Evolutionary conservation across 2,113 vertebrate genomes (phyloP), one percentile per base, ranked within the genome.

Genomic region (Neopipo cinnamomea): DNA sequence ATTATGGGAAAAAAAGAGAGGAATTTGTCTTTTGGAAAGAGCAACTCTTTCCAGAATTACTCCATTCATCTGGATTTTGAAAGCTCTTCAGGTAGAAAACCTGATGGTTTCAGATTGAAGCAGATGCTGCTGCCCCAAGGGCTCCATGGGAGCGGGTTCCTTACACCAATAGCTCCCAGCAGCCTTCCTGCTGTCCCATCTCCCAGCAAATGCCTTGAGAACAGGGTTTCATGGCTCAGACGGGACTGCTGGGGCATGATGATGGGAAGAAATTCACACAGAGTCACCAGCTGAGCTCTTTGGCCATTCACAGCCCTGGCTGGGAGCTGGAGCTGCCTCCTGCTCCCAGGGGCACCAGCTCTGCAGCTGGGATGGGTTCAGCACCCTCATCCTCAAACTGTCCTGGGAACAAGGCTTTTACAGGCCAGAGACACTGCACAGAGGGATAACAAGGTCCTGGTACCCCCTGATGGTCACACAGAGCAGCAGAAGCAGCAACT

Each of bases 301-400:
- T 3, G 4, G 44, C 33, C 35, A 41, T 5, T 8, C 3, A 14
- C 46, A 46, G 14, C 41, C 58, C 33, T 28, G 63, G 52, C 39
- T 63, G 55, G 53, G 53, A 63, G 41, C 78, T 55, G 73, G 49
- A 73, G 53, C 68, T 90, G 68, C 72, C 62, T 77, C 53, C 44
- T 23, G 30, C 59, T 28, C 41, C 28, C 7, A 6, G 58, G 30
- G 25, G 6, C 12, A 41, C n/a, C 3, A 5, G 10, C 28, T 28
- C 44, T 0, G 5, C 20, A 25, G 63, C 46, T 11, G n/a, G 55
- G 70, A 28, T 27, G 35, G 28, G 14, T 24, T 31, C 15, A 6
- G 49, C 59, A 14, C 12, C 15, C 5, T 52, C 31, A 23, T 5
- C 46, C 71, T 31, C 0, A 1, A 1, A 0, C 0, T 0, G 18